phyloP scores from a whole-genome alignment of 2,797 vertebrate genomes.

The Oreortyx pictus region DNA sequence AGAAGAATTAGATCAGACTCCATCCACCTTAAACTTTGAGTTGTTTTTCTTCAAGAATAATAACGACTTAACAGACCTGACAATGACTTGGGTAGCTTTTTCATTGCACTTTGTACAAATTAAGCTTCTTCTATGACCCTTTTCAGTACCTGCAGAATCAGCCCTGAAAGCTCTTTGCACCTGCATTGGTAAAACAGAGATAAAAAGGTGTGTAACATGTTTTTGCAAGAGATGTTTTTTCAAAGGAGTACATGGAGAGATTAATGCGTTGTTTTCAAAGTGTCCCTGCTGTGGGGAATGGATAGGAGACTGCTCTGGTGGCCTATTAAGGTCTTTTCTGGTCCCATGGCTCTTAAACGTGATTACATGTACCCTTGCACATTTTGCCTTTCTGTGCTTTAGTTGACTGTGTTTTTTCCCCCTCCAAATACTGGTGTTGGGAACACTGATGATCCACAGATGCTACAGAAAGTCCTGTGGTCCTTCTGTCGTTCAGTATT shows the following conservation, averaged over 20 bases:
- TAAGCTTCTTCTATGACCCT: neutral
- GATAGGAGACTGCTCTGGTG: neutral
- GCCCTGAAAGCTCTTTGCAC: neutral
- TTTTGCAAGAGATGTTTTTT: neutral
- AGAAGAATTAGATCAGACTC: neutral
- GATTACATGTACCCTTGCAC: neutral
- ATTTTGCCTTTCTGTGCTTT: conserved; percentile 29
- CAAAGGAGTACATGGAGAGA: neutral
- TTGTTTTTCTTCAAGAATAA: conserved; percentile 15
- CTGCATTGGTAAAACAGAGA: neutral
- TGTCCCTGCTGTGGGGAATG: neutral
- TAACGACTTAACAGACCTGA: neutral
- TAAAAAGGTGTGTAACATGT: neutral
- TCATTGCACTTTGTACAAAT: conserved; percentile 15
- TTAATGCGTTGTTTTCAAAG: neutral
- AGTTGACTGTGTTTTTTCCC: accelerated
- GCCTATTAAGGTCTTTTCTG: neutral
- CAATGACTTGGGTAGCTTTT: neutral
- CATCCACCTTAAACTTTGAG: neutral
- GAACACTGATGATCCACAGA: accelerated
- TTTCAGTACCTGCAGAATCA: neutral
- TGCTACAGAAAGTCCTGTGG: conserved; percentile 4
- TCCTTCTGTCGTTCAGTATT: conserved; percentile 46
- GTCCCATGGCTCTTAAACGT: neutral
- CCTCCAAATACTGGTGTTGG: neutral